Evolutionary conservation across 2,113 vertebrate species (phyloP).

Genomic region (Mola mola): DNA sequence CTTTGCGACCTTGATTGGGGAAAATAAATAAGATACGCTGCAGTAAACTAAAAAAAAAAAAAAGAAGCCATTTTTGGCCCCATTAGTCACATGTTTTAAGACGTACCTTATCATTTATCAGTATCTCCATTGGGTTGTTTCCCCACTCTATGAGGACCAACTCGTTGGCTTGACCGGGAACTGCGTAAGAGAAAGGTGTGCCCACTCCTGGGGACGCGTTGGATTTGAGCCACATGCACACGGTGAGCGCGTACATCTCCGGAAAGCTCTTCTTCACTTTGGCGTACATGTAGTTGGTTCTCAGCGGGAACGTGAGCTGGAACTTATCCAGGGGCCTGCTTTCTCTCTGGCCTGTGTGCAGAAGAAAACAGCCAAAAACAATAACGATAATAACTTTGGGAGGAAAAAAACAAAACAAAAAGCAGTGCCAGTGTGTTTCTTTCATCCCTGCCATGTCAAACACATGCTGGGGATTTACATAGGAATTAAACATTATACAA

Average conservation of each 20-base stretch:
- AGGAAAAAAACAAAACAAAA: not conserved
- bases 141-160: conserved; percentile 98
- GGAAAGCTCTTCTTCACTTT: conserved; percentile 97
- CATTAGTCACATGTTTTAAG: too few relatives aligned
- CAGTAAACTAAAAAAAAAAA: not conserved
- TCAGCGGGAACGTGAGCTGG: conserved; percentile 93
- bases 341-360: conserved; percentile 90
- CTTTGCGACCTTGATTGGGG: conserved; percentile 88
- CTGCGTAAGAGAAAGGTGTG: conserved; percentile 96
- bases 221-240: conserved; percentile 98
- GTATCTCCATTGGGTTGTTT: conserved; percentile 97
- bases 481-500: conserved; percentile 71
- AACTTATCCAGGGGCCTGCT: conserved; percentile 93
- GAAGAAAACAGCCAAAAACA: not conserved
- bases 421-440: not conserved
- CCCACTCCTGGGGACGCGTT: conserved; percentile 95
- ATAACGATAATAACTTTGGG: too few relatives aligned
- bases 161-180: conserved; percentile 96
- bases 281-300: conserved; percentile 99
- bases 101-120: conserved; percentile 95
- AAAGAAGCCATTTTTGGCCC: too few relatives aligned
- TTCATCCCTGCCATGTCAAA: not conserved
- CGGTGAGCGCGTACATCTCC: conserved; percentile 96
- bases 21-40: not conserved
- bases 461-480: conserved; percentile 46